Base-by-base conservation (phyloP, 2,888 invertebrate species). In the Folsomia manolachei region DNA sequence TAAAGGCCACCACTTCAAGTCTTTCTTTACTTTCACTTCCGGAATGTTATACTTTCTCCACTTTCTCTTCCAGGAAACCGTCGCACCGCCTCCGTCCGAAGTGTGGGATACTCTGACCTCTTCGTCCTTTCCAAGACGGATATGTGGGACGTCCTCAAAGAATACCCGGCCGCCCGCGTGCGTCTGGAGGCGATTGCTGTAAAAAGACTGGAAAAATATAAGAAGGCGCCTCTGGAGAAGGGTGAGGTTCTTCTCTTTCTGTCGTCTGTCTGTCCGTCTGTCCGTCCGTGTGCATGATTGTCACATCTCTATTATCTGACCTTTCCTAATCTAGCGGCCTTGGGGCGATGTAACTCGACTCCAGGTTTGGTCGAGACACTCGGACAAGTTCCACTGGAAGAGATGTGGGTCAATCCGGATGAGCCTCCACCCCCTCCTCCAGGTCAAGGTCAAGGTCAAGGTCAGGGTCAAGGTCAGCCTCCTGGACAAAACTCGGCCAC, bases 101-200 rank as follows among this genome's bases (percentile, higher is more conserved):
- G 97, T 74, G 97, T 98, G 78, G 98, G 98, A 82, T 98, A 98
- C 87, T 97, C 97, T 85, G 97, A 98, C 87, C 89, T 98, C 82
- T 98, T 98, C 87, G 97, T 97, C 84, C 90, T 98, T 82, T 95
- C 95, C 86, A 98, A 98, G 88, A 95, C 95, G 87, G 97, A 97
- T 87, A 95, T 98, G 93, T 97, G 97, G 97, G 97, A 97, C 86
- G 98, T 98, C 79, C 90, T 96, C 79, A 95, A 97, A 86, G 95
- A 95, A 84, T 95, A 95, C 85, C 95, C 95, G 26, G 93, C 94
- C 24, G 95, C 95, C 77, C 88, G 97, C 85, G 92, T 97, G 76
- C 90, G 97, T 78, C 89, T 98, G 71, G 97, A 97, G 86, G 94
- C 97, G 74, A 97, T 98, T 82, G 97, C 97, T 74, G 96, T 96